Evolutionary conservation across 1,140 invertebrate genomes (phyloP).

Genomic region (Drosophila pandora): DNA sequence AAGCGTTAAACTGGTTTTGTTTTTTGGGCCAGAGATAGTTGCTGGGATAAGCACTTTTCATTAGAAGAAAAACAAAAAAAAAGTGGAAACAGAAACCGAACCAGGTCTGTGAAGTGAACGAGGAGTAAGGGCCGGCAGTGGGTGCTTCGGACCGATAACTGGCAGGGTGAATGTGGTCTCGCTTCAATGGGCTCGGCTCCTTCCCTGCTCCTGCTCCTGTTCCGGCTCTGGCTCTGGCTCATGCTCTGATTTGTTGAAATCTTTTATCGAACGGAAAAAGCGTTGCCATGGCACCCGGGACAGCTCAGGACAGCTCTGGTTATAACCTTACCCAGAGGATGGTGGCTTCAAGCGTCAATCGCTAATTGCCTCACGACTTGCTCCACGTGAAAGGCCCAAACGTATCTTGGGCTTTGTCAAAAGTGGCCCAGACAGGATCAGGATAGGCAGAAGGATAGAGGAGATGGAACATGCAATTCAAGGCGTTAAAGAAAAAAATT

Average conservation of each 20-base stretch:
- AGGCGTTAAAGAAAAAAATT: slow-evolving; percentile 15
- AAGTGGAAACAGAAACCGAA: slow-evolving; percentile 2
- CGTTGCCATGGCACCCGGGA: slow-evolving; percentile 68
- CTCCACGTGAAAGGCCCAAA: slow-evolving; percentile 59
- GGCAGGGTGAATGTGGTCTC: slow-evolving; percentile 29
- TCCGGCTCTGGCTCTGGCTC: neutral
- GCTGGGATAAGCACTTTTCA: slow-evolving; percentile 79
- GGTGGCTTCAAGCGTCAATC: slow-evolving; percentile 51
- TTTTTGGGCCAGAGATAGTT: slow-evolving; percentile 72
- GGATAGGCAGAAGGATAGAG: neutral
- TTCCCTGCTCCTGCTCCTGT: no score
- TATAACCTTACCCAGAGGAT: slow-evolving; percentile 19
- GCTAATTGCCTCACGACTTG: slow-evolving; percentile 69
- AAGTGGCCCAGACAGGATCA: slow-evolving; percentile 38
- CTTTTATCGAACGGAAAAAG: slow-evolving; percentile 71
- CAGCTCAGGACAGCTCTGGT: slow-evolving; percentile 31
- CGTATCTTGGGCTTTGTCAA: slow-evolving; percentile 61
- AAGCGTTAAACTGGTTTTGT: slow-evolving; percentile 59
- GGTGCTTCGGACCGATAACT: slow-evolving; percentile 13
- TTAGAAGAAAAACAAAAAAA: slow-evolving; percentile 45
- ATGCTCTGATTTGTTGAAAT: slow-evolving; percentile 76
- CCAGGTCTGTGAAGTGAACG: neutral
- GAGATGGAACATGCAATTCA: neutral
- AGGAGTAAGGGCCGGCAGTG: neutral
- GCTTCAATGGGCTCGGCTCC: slow-evolving; percentile 34